Evolutionary conservation across 2,113 vertebrate genomes (phyloP).

Genomic region (human (Homo sapiens)): DNA sequence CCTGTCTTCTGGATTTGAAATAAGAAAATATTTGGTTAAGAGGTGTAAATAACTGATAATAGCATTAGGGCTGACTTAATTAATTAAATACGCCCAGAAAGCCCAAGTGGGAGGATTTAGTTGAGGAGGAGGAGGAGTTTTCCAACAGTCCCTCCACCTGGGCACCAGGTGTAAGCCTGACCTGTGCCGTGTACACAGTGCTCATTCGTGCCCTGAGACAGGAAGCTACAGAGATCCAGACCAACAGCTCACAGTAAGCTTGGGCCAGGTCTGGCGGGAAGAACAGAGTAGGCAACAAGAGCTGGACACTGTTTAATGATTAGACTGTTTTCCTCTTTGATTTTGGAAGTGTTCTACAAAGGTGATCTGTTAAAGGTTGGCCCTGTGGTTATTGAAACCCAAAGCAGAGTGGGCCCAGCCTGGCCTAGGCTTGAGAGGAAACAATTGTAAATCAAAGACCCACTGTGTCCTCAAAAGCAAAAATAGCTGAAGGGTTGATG

Average conservation of each 20-base stretch:
- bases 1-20: neutral
- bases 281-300: neutral
- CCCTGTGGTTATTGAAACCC: neutral
- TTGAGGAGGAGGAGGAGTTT: neutral
- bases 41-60: neutral
- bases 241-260: neutral
- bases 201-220: neutral
- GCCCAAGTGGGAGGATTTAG: neutral
- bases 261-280: neutral
- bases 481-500: neutral
- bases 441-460: neutral
- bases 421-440: neutral
- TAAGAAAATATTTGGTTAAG: neutral
- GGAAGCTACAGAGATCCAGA: neutral
- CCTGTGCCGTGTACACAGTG: neutral
- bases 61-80: neutral
- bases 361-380: neutral
- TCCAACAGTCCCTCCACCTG: neutral
- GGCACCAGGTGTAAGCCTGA: neutral
- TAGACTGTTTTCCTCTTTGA: neutral
- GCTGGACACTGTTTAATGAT: neutral
- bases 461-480: neutral
- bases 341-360: neutral
- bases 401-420: neutral
- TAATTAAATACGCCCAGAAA: neutral